Conservation (phyloP, 2,888 invertebrate species). For the Scaptomyza reducta region DNA sequence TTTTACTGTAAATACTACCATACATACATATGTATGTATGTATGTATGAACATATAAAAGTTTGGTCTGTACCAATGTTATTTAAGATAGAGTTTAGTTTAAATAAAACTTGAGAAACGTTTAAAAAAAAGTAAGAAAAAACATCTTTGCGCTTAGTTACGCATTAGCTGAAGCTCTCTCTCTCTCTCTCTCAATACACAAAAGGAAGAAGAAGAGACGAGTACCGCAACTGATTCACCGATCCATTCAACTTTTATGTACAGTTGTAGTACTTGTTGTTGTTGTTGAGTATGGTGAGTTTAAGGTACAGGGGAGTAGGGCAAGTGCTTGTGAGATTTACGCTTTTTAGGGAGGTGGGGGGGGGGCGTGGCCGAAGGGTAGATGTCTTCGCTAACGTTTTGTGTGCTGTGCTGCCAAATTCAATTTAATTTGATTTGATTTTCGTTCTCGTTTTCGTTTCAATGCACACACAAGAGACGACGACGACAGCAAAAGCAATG, state of each 20-base stretch:
- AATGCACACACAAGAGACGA: conserved; percentile 72
- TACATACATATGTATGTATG: conserved; percentile 1
- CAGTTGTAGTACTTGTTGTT: conserved; percentile 6
- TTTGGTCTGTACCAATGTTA: no score
- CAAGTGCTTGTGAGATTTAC: no score
- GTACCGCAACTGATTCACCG: conserved; percentile 43
- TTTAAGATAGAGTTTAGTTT: no score
- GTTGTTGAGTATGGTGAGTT: not conserved
- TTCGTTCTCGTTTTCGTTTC: conserved; percentile 80
- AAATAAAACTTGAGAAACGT: no score
- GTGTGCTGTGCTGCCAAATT: conserved; percentile 63
- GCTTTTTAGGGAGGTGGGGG: no score
- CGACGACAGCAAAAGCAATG: conserved; percentile 46
- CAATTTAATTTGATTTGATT: conserved; percentile 82
- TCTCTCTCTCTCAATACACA: not conserved
- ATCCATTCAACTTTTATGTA: conserved; percentile 50
- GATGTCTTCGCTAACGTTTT: conserved; percentile 35
- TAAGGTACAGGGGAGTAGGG: not conserved
- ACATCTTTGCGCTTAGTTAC: not conserved
- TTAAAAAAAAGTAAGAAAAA: no score
- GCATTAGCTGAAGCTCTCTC: not conserved
- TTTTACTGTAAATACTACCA: conserved; percentile 53
- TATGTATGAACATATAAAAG: no score
- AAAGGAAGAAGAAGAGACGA: not conserved
- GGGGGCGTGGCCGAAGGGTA: conserved; percentile 28